Percentiles rank a stretch among this genome's conserved stretches.
Conservation (phyloP, 2,113 vertebrate species). For the Lipotes vexillifer region DNA sequence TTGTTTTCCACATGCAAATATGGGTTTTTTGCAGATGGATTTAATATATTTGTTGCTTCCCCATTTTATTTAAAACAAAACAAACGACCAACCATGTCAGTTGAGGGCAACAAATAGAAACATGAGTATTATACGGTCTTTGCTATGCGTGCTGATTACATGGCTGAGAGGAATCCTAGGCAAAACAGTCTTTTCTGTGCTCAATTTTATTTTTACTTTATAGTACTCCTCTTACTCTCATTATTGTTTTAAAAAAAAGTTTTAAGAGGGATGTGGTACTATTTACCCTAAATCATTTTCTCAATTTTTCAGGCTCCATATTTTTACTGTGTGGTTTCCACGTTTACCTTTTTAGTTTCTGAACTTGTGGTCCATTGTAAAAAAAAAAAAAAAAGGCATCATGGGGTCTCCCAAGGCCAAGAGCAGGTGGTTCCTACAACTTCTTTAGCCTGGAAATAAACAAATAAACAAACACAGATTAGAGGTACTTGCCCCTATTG, state of each 20-base stretch:
- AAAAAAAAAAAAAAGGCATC: neutral
- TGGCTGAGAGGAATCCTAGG: conserved; percentile 50
- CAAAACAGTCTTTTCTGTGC: conserved; percentile 55
- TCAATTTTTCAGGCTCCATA: neutral
- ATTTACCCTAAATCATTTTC: conserved; percentile 22
- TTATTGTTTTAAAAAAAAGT: neutral
- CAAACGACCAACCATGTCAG: conserved; percentile 56
- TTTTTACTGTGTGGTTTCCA: neutral
- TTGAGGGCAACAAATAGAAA: conserved; percentile 63
- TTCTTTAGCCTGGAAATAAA: conserved; percentile 57
- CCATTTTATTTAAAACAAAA: conserved; percentile 75
- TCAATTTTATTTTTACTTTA: conserved; percentile 41
- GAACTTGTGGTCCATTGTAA: neutral
- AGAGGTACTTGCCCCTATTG: conserved; percentile 18
- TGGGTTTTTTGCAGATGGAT: conserved; percentile 61
- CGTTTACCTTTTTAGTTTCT: neutral
- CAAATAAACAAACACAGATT: conserved; percentile 63
- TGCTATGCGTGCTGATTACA: neutral
- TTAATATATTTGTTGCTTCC: conserved; percentile 74
- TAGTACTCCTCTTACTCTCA: neutral
- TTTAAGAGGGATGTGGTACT: neutral
- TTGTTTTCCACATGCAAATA: conserved; percentile 75
- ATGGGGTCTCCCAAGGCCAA: neutral
- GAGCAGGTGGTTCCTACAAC: neutral
- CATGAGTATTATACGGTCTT: neutral